A percentile compares a stretch with the other conserved stretches of the same genome.
Evolutionary conservation across 2,113 vertebrate species (phyloP).

Genomic region (Podarcis cretensis): DNA sequence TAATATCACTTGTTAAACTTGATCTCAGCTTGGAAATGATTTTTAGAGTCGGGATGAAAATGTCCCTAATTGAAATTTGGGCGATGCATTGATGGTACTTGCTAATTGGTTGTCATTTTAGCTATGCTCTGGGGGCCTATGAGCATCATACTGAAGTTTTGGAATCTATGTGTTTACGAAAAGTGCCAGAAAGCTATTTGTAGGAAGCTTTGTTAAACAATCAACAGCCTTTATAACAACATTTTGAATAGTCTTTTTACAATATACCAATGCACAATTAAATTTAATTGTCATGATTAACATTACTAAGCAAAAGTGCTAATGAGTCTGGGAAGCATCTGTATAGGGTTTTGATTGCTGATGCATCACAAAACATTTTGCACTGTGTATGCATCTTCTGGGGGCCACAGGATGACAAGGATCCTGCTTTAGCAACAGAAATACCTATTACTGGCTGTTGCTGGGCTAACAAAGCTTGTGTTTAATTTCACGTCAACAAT

Average conservation of each 20-base stretch:
- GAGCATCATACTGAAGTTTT: constrained; percentile 52
- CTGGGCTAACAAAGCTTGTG: constrained; percentile 12
- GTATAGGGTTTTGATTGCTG: constrained; percentile 17
- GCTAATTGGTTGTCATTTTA: constrained; percentile 63
- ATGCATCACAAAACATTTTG: constrained; percentile 21
- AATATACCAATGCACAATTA: constrained; percentile 37
- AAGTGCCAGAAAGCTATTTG: constrained; percentile 51
- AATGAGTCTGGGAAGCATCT: constrained; percentile 45
- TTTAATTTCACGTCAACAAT: constrained; percentile 5
- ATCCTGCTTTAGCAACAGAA: constrained; percentile 43
- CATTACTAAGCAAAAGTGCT: constrained; percentile 57
- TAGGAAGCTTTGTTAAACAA: constrained; percentile 59
- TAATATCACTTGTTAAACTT: background rate
- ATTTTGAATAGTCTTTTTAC: constrained; percentile 47
- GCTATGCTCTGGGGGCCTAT: constrained; percentile 46
- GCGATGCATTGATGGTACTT: constrained; percentile 44
- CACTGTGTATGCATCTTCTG: constrained; percentile 52
- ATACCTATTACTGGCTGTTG: constrained; percentile 42
- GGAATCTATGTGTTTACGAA: constrained; percentile 20
- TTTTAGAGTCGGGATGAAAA: constrained; percentile 51
- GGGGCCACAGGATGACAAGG: constrained; percentile 32
- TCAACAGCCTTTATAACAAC: constrained; percentile 55
- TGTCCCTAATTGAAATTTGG: constrained; percentile 57
- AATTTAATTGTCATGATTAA: constrained; percentile 68
- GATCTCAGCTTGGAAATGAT: constrained; percentile 53